Base-by-base conservation (phyloP, 2,888 invertebrate species). In the Ophion slaviceki region DNA sequence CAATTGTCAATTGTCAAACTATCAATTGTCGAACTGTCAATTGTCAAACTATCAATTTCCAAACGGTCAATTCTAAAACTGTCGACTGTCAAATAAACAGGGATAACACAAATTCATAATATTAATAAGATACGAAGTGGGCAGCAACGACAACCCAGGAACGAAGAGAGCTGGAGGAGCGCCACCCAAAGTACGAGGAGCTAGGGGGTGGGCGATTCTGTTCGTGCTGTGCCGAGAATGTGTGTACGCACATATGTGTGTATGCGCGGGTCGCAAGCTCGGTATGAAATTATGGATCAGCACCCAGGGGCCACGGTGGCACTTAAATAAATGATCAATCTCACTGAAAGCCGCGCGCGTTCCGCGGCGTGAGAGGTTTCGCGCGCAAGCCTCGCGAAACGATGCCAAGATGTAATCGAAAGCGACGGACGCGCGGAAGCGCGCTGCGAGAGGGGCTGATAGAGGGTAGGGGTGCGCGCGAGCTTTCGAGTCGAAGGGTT, bases 271-370 rank as follows among this genome's bases (percentile, higher is more conserved):
- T 47, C 45, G 68, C 47, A 86, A 80, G 84, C 84, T 86, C 84
- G 81, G 67, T 84, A 77, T 64, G 74, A 83, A 88, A 88, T 90
- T 90, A 90, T 88, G 88, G 89, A 91, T 89, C 88, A 90, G 89
- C 89, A 88, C 87, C 84, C 76, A 82, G 64, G 70, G 74, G 81
- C 72, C 72, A 80, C 74, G 87, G 78, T 86, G 87, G 90, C 89
- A 91, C 89, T 91, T 91, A 91, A 92, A 92, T 91, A 90, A 92
- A 91, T 92, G 90, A 92, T 91, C 91, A 91, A 91, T 91, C 90
- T 89, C 87, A 88, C 88, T 90, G 91, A 91, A 90, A 92, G 91
- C 89, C 86, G 80, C 61, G 80, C 82, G 57, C 59, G 84, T 79
- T 53, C 74, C 66, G 80, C 53, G 53, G 66, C 47, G 67, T 20